Base-by-base conservation (phyloP, 2,888 invertebrate genomes). In the Drosophila birchii region DNA sequence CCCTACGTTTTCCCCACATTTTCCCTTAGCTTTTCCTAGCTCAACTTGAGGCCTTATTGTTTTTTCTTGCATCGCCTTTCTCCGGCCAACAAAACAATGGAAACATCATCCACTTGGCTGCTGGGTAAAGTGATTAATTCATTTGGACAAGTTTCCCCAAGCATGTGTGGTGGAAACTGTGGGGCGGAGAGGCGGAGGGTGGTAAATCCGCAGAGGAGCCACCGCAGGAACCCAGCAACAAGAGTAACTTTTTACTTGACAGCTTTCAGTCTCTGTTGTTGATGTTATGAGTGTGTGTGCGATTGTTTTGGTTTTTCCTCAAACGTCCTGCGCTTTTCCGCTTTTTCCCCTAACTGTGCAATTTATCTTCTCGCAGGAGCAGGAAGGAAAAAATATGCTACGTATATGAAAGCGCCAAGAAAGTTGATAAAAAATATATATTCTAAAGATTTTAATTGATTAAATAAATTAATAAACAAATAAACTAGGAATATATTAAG, bases 51-150 rank as follows among this genome's bases (percentile, higher is more conserved):
- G 34, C 45, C 45, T 51, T 23, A 36, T 56, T 56, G 55, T 55
- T 36, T 63, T n/a, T 5, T n/a, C n/a, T 26, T 16, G 45, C 45
- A 6, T 34, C 64, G 43, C 44, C 51, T 20, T 41, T 67, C 39
- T 66, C 29, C 39, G 54, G 47, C 41, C 54, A 70, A 49, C 63
- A 51, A 84, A 78, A 78, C 77, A 81, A 78, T 66, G 60, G 66
- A 68, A 80, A 75, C 84, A 80, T 81, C 86, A 82, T 64, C 83
- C 86, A 82, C 82, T 80, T 71, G 78, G 60, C 78, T 73, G 81
- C 74, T 59, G 76, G 72, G 62, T 80, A 85, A 86, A 86, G 89
- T 89, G 86, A 86, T 86, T 86, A 86, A 86, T 86, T 89, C 88
- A 82, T 89, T 89, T 87, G 89, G 80, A 85, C 86, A 89, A 86